Base-by-base conservation (phyloP, 2,888 invertebrate species). In the Neelides folsomi region DNA sequence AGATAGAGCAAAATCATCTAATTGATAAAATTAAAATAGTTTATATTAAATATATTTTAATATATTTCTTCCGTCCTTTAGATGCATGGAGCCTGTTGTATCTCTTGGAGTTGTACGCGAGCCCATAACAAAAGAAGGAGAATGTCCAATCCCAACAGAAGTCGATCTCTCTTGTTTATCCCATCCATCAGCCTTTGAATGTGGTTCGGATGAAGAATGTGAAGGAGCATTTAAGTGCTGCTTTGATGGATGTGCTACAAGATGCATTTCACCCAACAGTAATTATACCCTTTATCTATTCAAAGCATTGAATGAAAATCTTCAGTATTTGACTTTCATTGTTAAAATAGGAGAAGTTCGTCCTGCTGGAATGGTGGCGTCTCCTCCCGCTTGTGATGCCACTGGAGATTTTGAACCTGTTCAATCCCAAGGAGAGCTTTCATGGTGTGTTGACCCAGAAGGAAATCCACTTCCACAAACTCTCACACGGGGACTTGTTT, bases 381-480 rank as follows among this genome's bases (percentile, higher is more conserved):
- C 62, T 13, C 64, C 67, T 9, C 69, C 69, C 1, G 59, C 61
- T 15, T 69, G 69, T 54, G 59, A 62, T 4, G 49, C 58, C 13
- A 62, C 63, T 50, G 69, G 68, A 12, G 63, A 63, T 1, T 69
- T 66, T 47, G 60, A 62, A 4, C 57, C 65, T 5, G 60, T 63
- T 13, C 69, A 69, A 51, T 58, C 65, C 8, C 66, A 67, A 49
- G 67, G 66, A 35, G 65, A 64, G 18, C 57, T 69, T 9, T 60
- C 57, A 19, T 88, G 87, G 88, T 88, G 88, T 67, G 88, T 88
- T 1, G 83, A 86, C 68, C 68, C 71, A 0, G 75, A 79, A 13
- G 88, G 88, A 1, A 78, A 81, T 66, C 87, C 88, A 67, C 75
- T 85, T 27, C 78, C 79, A 47, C 82, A 83, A 1, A 79, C 85